Base-by-base conservation (phyloP, 2,888 invertebrate species). In the Zeuzera pyrina region DNA sequence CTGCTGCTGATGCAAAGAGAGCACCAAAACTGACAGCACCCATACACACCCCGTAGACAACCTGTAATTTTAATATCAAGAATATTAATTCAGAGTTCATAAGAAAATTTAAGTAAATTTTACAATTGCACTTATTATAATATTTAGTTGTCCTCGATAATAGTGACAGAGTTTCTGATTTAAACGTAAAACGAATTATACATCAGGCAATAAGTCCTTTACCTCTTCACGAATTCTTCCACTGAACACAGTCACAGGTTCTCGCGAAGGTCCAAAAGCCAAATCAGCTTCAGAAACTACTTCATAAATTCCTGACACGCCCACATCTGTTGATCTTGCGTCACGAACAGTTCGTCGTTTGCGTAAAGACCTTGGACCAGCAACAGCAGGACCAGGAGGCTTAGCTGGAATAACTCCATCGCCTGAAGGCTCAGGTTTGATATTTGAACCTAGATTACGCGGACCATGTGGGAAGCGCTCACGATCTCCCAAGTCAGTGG, bases 201-300 rank as follows among this genome's bases (percentile, higher is more conserved):
- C n/a, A n/a, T n/a, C n/a, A n/a, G n/a, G 5, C 5, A 19, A 8
- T 19, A 19, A 19, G 19, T 7, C 8, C 33, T 39, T 47, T 45
- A 79, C 81, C 74, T 95, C 95, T 64, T 95, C 94, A 29, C 91
- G 86, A 56, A 94, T 94, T 57, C 92, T 87, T 31, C 94, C 94
- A 69, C 94, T 93, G 68, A 94, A 94, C 0, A 94, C 93, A 2
- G 94, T 93, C 1, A 94, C 93, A 0, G 93, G 89, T 65, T 94
- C 94, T 47, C 87, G 85, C 50, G 94, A 92, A 0, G 95, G 94
- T 47, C 93, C 93, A 67, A 96, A 96, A 21, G 93, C 94, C 23
- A 96, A 77, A 67, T 96, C 96, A 1, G 94, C 94, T 68, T 95
- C 94, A 2, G 95, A 95, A 35, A 96, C 94, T 28, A 96, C 94